These are phyloP conservation scores for Aricia artaxerxes DNA, from an alignment of 2,888 invertebrate genomes.

Conservation along the genomic window DNA sequence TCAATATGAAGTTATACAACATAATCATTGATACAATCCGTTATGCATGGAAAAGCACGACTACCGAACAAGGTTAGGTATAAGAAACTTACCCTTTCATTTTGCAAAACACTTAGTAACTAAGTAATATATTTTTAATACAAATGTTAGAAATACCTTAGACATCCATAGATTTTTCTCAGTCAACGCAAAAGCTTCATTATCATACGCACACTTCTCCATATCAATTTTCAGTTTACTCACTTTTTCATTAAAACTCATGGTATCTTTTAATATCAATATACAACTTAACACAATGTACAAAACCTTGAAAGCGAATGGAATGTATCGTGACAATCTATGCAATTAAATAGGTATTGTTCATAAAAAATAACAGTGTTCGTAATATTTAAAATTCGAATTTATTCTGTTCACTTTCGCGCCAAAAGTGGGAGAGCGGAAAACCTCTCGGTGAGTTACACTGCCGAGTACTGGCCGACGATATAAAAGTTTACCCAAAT, in stretches of 20 bases:
- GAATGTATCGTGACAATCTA: slow-evolving; percentile 5
- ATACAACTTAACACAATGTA: slow-evolving; percentile 42
- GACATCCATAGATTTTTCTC: slow-evolving; percentile 59
- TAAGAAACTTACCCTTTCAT: slow-evolving; percentile 34
- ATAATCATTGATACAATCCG: slow-evolving; percentile 42
- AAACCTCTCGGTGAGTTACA: slow-evolving; percentile 51
- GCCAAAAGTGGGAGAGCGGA: slow-evolving; percentile 54
- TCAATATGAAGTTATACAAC: slow-evolving; percentile 32
- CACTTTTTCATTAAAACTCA: slow-evolving; percentile 34
- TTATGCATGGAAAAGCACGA: slow-evolving; percentile 46
- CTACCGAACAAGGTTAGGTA: slow-evolving; percentile 39
- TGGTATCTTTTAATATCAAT: slow-evolving; percentile 31
- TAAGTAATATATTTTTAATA: slow-evolving; percentile 30
- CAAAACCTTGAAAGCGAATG: slow-evolving; percentile 21
- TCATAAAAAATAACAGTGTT: slow-evolving; percentile 20
- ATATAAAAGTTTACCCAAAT: slow-evolving; percentile 54
- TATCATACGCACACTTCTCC: slow-evolving; percentile 61
- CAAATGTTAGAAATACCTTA: slow-evolving; percentile 46
- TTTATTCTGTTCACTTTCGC: slow-evolving; percentile 49
- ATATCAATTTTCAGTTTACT: slow-evolving; percentile 46
- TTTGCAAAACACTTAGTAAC: slow-evolving; percentile 34
- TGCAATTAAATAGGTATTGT: neutral
- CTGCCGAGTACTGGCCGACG: slow-evolving; percentile 51
- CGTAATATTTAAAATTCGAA: slow-evolving; percentile 28
- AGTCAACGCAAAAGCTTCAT: slow-evolving; percentile 64